These are phyloP conservation scores for Aythya baeri DNA, from an alignment of 2,113 vertebrate genomes.

Conservation along the genomic window DNA sequence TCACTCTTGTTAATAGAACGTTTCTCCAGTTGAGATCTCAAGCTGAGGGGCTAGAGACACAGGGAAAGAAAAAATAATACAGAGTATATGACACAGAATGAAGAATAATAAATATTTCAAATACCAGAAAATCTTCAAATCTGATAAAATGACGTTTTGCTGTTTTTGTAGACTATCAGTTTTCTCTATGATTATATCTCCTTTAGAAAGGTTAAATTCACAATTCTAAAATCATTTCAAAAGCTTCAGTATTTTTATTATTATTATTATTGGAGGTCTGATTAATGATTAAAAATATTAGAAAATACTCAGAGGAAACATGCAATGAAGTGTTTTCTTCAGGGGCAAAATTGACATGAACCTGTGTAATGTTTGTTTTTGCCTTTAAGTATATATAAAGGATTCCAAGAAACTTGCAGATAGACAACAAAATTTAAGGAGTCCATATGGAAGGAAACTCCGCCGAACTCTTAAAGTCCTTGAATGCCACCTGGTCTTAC, in stretches of 20 bases:
- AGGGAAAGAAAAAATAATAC: neutral
- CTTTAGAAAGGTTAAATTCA: neutral
- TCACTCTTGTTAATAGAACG: neutral
- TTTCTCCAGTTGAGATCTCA: neutral
- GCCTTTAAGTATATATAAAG: neutral
- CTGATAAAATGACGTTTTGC: neutral
- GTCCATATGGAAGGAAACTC: neutral
- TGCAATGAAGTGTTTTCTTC: neutral
- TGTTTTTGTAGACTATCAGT: neutral
- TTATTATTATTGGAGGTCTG: neutral
- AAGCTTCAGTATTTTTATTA: neutral
- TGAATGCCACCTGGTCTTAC: slow-evolving; percentile 4
- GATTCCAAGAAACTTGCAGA: neutral
- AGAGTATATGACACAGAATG: neutral
- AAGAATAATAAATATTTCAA: neutral
- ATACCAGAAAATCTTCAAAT: neutral
- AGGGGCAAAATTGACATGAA: neutral
- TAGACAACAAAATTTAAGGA: neutral
- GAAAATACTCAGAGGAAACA: neutral
- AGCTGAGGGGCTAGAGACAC: neutral
- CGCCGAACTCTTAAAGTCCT: neutral
- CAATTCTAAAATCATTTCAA: neutral
- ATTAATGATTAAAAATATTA: neutral
- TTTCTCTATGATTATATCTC: neutral
- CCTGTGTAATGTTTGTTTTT: neutral